These are phyloP conservation scores for Macroglossus sobrinus DNA, from an alignment of 2,113 vertebrate genomes.

Conservation along the genomic window DNA sequence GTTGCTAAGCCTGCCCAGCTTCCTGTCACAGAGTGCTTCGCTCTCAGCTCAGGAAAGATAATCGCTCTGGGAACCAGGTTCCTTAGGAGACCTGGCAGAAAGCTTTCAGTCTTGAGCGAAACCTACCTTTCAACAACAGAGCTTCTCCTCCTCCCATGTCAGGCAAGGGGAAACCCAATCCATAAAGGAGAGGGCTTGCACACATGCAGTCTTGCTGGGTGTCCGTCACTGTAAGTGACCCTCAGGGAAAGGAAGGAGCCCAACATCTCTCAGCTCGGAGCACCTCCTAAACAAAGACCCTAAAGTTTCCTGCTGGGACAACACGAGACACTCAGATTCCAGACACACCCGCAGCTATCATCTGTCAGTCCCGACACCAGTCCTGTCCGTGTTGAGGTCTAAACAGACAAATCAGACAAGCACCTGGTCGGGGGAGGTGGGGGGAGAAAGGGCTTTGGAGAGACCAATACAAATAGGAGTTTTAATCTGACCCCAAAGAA, in stretches of 20 bases:
- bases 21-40: slow-evolving; percentile 48
- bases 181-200: slow-evolving; percentile 52
- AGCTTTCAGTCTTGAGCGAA: slow-evolving; percentile 6
- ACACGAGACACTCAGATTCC: slow-evolving; percentile 69
- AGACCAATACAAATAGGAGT: slow-evolving; percentile 72
- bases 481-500: slow-evolving; percentile 73
- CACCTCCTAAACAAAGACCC: slow-evolving; percentile 80
- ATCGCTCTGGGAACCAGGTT: slow-evolving; percentile 68
- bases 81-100: slow-evolving; percentile 19
- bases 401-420: slow-evolving; percentile 75
- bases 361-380: slow-evolving; percentile 66
- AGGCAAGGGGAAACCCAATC: slow-evolving; percentile 67
- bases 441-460: slow-evolving; percentile 60
- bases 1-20: slow-evolving; percentile 20
- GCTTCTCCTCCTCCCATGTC: slow-evolving; percentile 12
- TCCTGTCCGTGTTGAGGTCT: not conserved
- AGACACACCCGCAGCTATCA: slow-evolving; percentile 57
- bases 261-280: slow-evolving; percentile 65
- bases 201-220: slow-evolving; percentile 50
- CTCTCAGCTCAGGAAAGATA: slow-evolving; percentile 66
- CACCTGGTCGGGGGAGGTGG: slow-evolving; percentile 48
- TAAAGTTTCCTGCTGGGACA: slow-evolving; percentile 76
- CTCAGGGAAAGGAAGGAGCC: slow-evolving; percentile 55
- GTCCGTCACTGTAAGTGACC: slow-evolving; percentile 63
- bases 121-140: slow-evolving; percentile 65